Evolutionary conservation across 2,797 vertebrate species (phyloP), one percentile per base, ranked within the genome.

Genomic region (Helicolenus hilgendorfi): DNA sequence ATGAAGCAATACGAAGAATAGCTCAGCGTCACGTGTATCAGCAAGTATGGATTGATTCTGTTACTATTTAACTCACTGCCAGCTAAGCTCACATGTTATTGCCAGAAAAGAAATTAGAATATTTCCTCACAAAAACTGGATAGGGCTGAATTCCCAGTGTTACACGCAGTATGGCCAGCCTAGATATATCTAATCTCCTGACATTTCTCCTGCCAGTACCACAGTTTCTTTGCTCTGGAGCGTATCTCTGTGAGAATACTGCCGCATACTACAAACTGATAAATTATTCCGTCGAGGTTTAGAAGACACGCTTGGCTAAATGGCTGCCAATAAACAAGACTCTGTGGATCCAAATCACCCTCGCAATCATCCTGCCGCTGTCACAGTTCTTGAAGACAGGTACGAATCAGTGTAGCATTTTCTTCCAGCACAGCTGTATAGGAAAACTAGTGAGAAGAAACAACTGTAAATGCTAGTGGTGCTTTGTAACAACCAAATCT

Each of bases 231-330:
- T 41, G 64, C 87, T 81, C 41, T 41, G 56, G 15, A 81, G 79
- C n/a, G 1, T 76, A 81, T 91, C 89, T 89, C 71, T 68, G 65
- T 77, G 74, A 79, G 72, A 87, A 83, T 74, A 87, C 71, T 15
- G 65, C 89, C n/a, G 85, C 80, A 27, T 63, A 63, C 70, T 15
- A 45, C 56, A 82, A 88, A 81, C 91, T 72, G 83, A 87, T 93
- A 85, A 89, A 92, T 91, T 68, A 88, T 94, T 90, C 90, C 89
- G 88, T 79, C 26, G 81, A 87, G 72, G 83, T 86, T 94, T 92
- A 83, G 65, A 90, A 82, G 87, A 84, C 89, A 89, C 60, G 78
- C 90, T 88, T 62, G 80, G 85, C 85, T 92, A 91, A 93, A 91
- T 89, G 63, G 87, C 85, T 91, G 78, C 71, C 86, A 87, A 90